These are phyloP conservation scores for Phylloscopus trochilus DNA, from an alignment of 2,113 vertebrate species.

Conservation along the genomic window DNA sequence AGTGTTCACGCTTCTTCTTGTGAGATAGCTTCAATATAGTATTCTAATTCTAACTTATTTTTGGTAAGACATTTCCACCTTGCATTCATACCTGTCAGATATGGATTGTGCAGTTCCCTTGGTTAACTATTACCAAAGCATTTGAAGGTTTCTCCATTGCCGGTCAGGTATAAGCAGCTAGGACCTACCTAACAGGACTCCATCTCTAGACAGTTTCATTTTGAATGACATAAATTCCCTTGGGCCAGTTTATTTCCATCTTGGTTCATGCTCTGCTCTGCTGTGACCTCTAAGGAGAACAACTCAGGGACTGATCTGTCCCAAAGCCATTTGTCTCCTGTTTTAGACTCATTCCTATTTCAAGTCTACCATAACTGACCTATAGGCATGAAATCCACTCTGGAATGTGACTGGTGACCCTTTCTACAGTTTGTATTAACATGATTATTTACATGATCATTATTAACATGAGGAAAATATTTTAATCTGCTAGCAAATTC, in stretches of 20 bases:
- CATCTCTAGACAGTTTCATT: neutral
- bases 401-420: neutral
- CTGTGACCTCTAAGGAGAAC: neutral
- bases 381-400: neutral
- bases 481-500: neutral
- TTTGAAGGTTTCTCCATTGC: neutral
- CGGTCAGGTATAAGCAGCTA: neutral
- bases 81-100: neutral
- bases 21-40: neutral
- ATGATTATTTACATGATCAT: neutral
- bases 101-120: neutral
- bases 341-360: neutral
- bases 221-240: neutral
- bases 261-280: neutral
- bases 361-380: neutral
- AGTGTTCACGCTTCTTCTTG: accelerated
- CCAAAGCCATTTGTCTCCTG: neutral
- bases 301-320: neutral
- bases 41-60: neutral
- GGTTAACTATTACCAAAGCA: neutral
- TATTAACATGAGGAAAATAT: neutral
- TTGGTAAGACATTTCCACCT: neutral
- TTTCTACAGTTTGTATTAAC: neutral
- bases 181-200: neutral
- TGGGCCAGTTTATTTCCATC: neutral